Evolutionary conservation across 2,113 vertebrate species (phyloP), one percentile per base, ranked within the genome.

Genomic region (Salvator merianae): DNA sequence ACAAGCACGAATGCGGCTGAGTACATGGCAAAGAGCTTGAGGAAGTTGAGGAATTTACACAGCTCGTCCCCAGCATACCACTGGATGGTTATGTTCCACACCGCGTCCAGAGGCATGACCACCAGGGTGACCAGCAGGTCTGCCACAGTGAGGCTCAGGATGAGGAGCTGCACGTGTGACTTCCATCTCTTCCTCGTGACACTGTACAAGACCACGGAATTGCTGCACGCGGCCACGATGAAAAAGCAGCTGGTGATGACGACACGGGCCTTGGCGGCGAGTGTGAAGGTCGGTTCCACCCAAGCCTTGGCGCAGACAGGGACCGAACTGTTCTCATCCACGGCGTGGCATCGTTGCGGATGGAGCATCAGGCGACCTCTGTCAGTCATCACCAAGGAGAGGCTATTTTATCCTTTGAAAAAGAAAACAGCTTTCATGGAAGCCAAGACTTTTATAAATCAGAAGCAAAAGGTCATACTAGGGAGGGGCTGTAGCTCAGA

Each of bases 1-100:
- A 97, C 96, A 16, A 97, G 95, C 88, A 98, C 96, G 87, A 97
- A 93, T 9, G 97, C 95, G 0, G 96, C 96, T 0, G 96, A 97
- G 0, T 97, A 97, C 97, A 98, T 97, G 5, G 97, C 96, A n/a
- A 97, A 97, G 79, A 98, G 94, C 92, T 97, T 97, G 59, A 97
- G 95, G 91, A 97, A 98, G 94, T 97, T 97, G 84, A 97, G 92
- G 5, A 96, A 71, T 86, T 95, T 96, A 94, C 97, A 97, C 82
- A 94, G 92, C 28, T 95, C 30, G 53, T 97, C 95, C 1, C 97
- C 97, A 0, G 96, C 97, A 0, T 97, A 94, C 97, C 97, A 98
- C 93, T 98, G 97, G n/a, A 97, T 93, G 0, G 96, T 98, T 87
- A 97, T 86, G 1, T 97, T 97, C 97, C 97, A 97, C 2, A 83